A percentile compares a stretch with the other conserved stretches of the same genome.
Evolutionary conservation across 2,113 vertebrate genomes (phyloP).

Genomic region (Amazona vittata): DNA sequence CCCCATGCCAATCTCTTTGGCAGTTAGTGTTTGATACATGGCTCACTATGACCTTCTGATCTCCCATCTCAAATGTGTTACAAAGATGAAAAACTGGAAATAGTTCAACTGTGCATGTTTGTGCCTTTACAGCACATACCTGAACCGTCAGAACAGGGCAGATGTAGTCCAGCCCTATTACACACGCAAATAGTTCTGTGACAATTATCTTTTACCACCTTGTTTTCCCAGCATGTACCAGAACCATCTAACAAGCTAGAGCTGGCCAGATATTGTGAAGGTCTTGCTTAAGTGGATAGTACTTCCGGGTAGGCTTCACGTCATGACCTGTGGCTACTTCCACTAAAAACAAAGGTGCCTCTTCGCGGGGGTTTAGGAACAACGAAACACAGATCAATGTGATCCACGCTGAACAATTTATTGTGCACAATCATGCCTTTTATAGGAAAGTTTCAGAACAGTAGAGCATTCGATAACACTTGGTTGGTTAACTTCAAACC

Average conservation of each 20-base stretch:
- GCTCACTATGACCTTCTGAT: not conserved
- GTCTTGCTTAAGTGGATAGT: not conserved
- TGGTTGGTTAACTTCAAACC: no score
- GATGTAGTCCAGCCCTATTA: not conserved
- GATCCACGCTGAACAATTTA: no score
- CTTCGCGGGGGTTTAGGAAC: no score
- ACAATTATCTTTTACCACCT: not conserved
- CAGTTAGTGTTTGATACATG: not conserved
- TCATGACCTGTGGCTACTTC: not conserved
- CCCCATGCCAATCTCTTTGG: not conserved
- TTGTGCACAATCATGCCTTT: no score
- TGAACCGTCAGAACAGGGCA: not conserved
- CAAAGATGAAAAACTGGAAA: not conserved
- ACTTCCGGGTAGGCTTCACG: not conserved
- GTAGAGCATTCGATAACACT: no score
- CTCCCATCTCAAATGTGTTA: not conserved
- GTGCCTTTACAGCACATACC: not conserved
- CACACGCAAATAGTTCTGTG: not conserved
- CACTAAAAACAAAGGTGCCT: not conserved
- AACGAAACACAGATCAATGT: no score
- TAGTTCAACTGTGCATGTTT: accelerated
- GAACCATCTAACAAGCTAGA: not conserved
- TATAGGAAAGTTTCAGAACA: no score
- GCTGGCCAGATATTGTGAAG: not conserved
- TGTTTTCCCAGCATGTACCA: not conserved